A percentile compares a stretch with the other conserved stretches of the same genome.
These are phyloP conservation scores for Lepus townsendii DNA, from an alignment of 2,797 vertebrate genomes.

Conservation along the genomic window DNA sequence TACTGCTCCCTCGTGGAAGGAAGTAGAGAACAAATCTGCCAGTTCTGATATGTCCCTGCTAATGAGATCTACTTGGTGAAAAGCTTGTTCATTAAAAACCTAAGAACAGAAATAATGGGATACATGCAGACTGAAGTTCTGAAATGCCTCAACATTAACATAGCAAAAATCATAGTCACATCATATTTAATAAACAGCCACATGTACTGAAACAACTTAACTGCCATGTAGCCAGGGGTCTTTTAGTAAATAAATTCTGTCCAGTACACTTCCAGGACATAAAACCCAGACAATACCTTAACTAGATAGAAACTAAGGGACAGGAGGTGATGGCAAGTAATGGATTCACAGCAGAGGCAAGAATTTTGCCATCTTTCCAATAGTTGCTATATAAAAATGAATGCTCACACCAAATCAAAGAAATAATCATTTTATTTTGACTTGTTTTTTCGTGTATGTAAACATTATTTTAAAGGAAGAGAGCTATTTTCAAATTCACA, in stretches of 20 bases:
- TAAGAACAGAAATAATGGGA: slow-evolving; percentile 72
- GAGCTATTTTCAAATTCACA: not conserved
- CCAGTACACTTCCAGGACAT: slow-evolving; percentile 30
- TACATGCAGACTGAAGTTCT: slow-evolving; percentile 64
- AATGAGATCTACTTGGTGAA: slow-evolving; percentile 72
- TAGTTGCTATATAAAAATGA: slow-evolving; percentile 25
- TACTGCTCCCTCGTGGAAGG: slow-evolving; percentile 1
- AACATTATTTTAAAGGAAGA: slow-evolving; percentile 16
- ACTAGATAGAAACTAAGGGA: slow-evolving; percentile 45
- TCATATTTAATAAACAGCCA: slow-evolving; percentile 64
- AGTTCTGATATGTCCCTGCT: slow-evolving; percentile 40
- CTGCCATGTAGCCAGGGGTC: not conserved
- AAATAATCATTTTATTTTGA: slow-evolving; percentile 30
- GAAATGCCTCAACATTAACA: slow-evolving; percentile 15
- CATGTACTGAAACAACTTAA: slow-evolving; percentile 32
- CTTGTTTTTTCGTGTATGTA: not conserved
- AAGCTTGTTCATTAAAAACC: slow-evolving; percentile 71
- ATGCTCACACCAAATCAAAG: not conserved
- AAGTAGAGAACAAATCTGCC: not conserved
- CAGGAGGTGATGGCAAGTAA: slow-evolving; percentile 17
- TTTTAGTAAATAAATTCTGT: slow-evolving; percentile 40
- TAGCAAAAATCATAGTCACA: slow-evolving; percentile 52
- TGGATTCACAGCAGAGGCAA: slow-evolving; percentile 32
- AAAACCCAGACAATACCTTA: slow-evolving; percentile 20
- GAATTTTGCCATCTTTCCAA: slow-evolving; percentile 5